Evolutionary conservation across 2,888 invertebrate species (phyloP), one percentile per base, ranked within the genome.

Genomic region (Tipula vernalis): DNA sequence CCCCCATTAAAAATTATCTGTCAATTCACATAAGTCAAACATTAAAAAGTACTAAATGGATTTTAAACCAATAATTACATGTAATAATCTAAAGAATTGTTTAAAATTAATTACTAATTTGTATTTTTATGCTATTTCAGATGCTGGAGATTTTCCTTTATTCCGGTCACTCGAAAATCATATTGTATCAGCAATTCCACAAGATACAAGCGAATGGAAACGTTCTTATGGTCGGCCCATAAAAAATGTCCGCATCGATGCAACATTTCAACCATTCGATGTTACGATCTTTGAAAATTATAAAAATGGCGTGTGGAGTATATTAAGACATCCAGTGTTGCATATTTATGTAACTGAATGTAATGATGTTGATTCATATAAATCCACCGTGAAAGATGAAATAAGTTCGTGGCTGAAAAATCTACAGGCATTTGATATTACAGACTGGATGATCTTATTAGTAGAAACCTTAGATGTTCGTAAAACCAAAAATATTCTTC

Each of bases 281-380:
- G 94, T 94, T 87, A 95, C 94, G 87, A 94, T 95, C 88, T 91
- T 97, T 87, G 91, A 91, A 39, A 91, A 89, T 86, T 96, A 96
- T 85, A 94, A 94, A 88, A 95, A 95, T 86, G 94, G 94, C 87
- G 94, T 95, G 90, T 95, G 95, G 92, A 96, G 95, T 90, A 93
- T 98, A 85, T 93, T 98, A 87, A 96, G 97, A 89, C 96, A 96
- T 89, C 97, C 98, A 12, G 95, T 98, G 91, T 95, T 99, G 90
- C 98, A 99, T 91, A 96, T 97, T 87, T 99, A 96, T 91, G 98
- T 98, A 95, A 98, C 97, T 36, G 98, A 98, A 91, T 98, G 98
- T 93, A 94, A 94, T 91, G 98, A 99, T 92, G 93, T 98, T 89
- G 99, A 99, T 91, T 93, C 95, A 86, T 99, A 99, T 90, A 98